Conservation (phyloP, 2,888 invertebrate species). For the Mesorhabditis sp. region DNA sequence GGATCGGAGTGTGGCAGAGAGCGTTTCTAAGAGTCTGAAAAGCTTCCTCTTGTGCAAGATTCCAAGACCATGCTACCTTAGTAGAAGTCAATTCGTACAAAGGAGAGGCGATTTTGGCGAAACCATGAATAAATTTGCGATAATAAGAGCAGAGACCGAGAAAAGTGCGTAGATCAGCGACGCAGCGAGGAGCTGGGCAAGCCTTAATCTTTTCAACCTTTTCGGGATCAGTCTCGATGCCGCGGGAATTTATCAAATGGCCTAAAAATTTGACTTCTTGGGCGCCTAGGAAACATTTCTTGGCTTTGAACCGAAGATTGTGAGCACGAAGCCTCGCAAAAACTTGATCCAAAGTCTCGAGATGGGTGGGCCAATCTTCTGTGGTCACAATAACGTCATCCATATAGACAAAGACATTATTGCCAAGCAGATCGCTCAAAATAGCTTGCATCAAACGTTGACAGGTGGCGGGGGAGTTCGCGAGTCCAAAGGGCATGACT, state of each 20-base stretch:
- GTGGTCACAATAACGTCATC: constrained; percentile 4
- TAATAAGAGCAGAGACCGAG: constrained; percentile 24
- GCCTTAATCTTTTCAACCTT: constrained; percentile 10
- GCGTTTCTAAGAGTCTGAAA: constrained; percentile 19
- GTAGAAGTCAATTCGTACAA: constrained; percentile 14
- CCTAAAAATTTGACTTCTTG: constrained; percentile 13
- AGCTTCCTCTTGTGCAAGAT: constrained; percentile 9
- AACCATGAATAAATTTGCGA: constrained; percentile 22
- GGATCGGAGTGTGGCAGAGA: constrained; percentile 10
- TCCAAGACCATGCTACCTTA: constrained; percentile 10
- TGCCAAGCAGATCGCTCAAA: no score
- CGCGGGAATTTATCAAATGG: background rate
- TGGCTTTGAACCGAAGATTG: constrained; percentile 9
- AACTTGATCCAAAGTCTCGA: constrained; percentile 7
- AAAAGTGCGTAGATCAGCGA: constrained; percentile 16
- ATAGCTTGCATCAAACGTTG: constrained; percentile 35
- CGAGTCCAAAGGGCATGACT: constrained; percentile 37
- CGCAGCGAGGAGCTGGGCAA: constrained; percentile 13
- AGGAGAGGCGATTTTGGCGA: constrained; percentile 17
- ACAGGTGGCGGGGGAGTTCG: constrained; percentile 35
- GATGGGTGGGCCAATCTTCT: constrained; percentile 7
- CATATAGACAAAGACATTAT: background rate
- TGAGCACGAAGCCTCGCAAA: background rate
- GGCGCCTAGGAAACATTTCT: constrained; percentile 12
- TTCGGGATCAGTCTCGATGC: constrained; percentile 8